phyloP scores from a whole-genome alignment of 2,113 vertebrate species.

The Mustela nigripes region DNA sequence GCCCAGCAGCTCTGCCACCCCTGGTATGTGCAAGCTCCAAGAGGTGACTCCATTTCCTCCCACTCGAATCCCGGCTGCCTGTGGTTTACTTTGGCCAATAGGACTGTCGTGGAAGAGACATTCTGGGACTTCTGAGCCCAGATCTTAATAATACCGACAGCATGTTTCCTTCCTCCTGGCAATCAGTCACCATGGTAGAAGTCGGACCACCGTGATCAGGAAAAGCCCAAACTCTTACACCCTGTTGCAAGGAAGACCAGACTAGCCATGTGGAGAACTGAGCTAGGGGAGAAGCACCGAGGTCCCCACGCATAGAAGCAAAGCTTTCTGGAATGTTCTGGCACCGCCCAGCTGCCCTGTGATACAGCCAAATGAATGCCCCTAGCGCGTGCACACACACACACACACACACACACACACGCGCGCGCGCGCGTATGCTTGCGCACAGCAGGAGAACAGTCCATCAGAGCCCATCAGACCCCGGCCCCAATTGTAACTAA shows the following conservation, averaged over 20 bases:
- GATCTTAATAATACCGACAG: background rate
- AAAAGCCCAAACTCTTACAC: background rate
- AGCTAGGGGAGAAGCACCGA: background rate
- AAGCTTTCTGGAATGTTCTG: background rate
- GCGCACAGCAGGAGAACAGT: background rate
- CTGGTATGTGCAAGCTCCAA: background rate
- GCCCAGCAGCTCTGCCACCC: background rate
- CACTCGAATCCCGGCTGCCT: background rate
- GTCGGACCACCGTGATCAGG: background rate
- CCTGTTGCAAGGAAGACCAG: background rate
- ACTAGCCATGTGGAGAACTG: background rate
- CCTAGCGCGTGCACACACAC: no score
- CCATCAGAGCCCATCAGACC: background rate
- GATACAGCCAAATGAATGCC: background rate
- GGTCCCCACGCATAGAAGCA: background rate
- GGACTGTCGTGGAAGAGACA: background rate
- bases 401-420: no score
- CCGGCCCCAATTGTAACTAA: background rate
- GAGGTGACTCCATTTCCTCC: background rate
- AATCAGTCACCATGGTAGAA: background rate
- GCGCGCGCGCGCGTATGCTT: no score
- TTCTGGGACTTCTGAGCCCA: background rate
- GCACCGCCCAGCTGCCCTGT: no score
- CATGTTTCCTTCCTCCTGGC: background rate
- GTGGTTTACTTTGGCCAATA: background rate